A percentile compares a stretch with the other conserved stretches of the same genome.
These are phyloP conservation scores for Coelinius sp. DNA, from an alignment of 2,888 invertebrate genomes.

Conservation along the genomic window DNA sequence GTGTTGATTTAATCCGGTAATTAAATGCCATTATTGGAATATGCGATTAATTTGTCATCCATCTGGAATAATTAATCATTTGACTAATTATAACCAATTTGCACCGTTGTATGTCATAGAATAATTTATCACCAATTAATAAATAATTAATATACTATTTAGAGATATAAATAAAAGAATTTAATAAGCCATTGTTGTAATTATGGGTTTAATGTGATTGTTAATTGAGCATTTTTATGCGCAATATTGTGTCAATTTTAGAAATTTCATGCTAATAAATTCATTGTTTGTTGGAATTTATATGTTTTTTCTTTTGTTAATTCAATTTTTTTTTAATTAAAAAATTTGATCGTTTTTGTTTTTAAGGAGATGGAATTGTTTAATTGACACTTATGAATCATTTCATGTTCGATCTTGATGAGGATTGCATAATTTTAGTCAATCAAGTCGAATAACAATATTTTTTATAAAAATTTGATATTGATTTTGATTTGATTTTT, in stretches of 20 bases:
- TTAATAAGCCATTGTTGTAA: conserved; percentile 4
- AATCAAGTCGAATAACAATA: too few relatives aligned
- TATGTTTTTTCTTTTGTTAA: neutral
- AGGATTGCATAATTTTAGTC: too few relatives aligned
- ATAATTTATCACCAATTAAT: neutral
- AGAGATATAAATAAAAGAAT: conserved; percentile 7
- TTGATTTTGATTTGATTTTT: too few relatives aligned
- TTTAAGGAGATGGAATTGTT: too few relatives aligned
- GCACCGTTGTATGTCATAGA: conserved; percentile 15
- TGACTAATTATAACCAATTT: conserved; percentile 15
- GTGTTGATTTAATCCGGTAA: conserved; percentile 5
- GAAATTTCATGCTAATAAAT: conserved; percentile 25
- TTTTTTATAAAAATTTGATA: too few relatives aligned
- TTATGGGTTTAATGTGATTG: neutral
- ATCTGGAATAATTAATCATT: neutral
- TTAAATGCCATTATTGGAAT: conserved; percentile 9
- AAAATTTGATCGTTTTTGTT: neutral
- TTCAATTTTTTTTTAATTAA: neutral
- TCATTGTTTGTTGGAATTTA: conserved; percentile 4
- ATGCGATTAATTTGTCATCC: neutral
- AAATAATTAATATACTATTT: neutral
- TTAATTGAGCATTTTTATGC: conserved; percentile 18
- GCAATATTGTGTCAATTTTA: conserved; percentile 6
- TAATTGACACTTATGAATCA: too few relatives aligned
- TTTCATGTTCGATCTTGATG: too few relatives aligned